Percentiles rank a stretch among this genome's conserved stretches.
These are phyloP conservation scores for Drosophila rhopaloa DNA, from an alignment of 1,140 invertebrate genomes.

Conservation along the genomic window DNA sequence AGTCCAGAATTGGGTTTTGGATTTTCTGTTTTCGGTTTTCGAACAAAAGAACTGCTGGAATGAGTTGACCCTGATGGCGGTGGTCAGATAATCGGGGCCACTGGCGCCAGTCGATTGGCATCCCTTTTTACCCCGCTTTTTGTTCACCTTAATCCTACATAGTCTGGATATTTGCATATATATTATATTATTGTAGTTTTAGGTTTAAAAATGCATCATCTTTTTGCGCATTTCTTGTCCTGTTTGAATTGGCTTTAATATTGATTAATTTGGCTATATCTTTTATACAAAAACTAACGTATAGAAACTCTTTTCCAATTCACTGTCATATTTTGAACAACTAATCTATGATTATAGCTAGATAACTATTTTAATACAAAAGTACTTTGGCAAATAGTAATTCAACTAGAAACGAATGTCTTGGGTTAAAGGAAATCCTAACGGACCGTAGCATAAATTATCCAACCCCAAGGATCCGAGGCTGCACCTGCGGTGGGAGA, in stretches of 20 bases:
- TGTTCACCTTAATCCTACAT: not conserved
- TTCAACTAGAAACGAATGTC: too few species aligned
- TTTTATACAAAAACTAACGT: too few species aligned
- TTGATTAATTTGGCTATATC: too few species aligned
- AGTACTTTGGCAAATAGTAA: too few species aligned
- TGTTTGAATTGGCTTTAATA: too few species aligned
- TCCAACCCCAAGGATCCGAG: not conserved
- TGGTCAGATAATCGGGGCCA: conserved; percentile 56
- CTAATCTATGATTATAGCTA: too few species aligned
- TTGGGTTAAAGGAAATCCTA: conserved; percentile 1
- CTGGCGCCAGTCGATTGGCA: conserved; percentile 35
- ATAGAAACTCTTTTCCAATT: too few species aligned
- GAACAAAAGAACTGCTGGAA: conserved; percentile 46
- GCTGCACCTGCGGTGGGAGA: not conserved
- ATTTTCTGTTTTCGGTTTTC: conserved; percentile 8
- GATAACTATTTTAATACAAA: too few species aligned
- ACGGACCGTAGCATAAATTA: conserved; percentile 1
- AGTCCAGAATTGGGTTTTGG: conserved; percentile 13
- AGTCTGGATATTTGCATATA: not conserved
- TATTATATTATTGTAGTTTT: not conserved
- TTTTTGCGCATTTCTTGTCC: too few species aligned
- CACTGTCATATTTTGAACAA: too few species aligned
- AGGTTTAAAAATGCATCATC: not conserved
- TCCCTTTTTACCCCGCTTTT: not conserved
- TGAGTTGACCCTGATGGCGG: conserved; percentile 62